Evolutionary conservation across 2,797 vertebrate genomes (phyloP), one percentile per base, ranked within the genome.

Genomic region (Syncerus caffer): DNA sequence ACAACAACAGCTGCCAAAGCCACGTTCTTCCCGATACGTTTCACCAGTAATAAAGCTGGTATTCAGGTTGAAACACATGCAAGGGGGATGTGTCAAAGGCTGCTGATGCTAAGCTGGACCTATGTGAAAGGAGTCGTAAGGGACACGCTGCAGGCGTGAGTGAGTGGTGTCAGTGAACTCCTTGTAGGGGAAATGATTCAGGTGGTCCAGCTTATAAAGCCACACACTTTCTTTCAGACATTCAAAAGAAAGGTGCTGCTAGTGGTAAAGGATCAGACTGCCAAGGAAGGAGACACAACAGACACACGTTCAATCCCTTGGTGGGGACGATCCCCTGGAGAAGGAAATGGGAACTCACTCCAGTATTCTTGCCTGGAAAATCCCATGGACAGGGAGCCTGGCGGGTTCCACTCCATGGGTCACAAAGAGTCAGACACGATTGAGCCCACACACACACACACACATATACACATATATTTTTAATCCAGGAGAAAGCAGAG

Each of bases 121-220:
- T 25, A 4, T 76, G 13, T 27, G 38, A 76, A 15, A 76, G 38
- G 71, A 45, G 38, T 45, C 1, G 0, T 27, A 76, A 76, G 38
- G 38, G 38, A 27, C 71, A 45, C 0, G 2, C 7, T 7, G 27
- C 27, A 50, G 76, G 45, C 0, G 0, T 11, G 8, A 50, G 27
- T 79, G 16, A 15, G 9, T 79, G 27, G 15, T 79, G 76, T 50
- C 76, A 79, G 76, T 79, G 76, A 79, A 31, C 45, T 79, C 27
- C 45, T 31, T 79, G 27, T 4, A 47, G 45, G 27, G 45, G 27
- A 79, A 79, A 11, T 10, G 76, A 50, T 50, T 79, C 45, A 3
- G 16, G 27, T 6, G 27, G 76, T 79, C 27, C 76, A 31, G 45
- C 25, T 50, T 79, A 42, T 31, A 19, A 50, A 79, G 76, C 27